Evolutionary conservation across 2,888 invertebrate genomes (phyloP).

Genomic region (Didymodactylos carnosus): DNA sequence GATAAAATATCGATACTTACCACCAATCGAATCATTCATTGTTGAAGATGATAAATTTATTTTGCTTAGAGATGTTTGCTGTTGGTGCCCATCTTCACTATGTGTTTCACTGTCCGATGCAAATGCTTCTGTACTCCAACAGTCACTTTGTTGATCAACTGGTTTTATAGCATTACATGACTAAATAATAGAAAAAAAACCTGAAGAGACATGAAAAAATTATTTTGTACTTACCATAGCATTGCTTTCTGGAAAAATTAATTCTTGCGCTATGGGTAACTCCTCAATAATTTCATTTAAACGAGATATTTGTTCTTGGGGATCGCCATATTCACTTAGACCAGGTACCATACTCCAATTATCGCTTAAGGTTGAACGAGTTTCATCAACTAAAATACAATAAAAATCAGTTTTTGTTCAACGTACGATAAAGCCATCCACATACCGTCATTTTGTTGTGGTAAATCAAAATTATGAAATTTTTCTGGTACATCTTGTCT

Average conservation of each 20-base stretch:
- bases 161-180: neutral
- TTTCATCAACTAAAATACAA: constrained; percentile 59
- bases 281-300: constrained; percentile 12
- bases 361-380: constrained; percentile 84
- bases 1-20: too few species aligned
- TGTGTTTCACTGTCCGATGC: constrained; percentile 79
- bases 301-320: constrained; percentile 51
- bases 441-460: neutral
- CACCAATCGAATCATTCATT: too few species aligned
- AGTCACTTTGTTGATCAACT: constrained; percentile 41
- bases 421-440: too few species aligned
- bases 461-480: constrained; percentile 88
- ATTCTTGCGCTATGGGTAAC: neutral
- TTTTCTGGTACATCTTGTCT: constrained; percentile 89
- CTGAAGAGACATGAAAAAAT: too few species aligned
- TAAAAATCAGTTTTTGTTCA: constrained; percentile 18
- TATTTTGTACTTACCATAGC: neutral
- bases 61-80: too few species aligned
- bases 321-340: constrained; percentile 71
- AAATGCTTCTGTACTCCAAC: constrained; percentile 93
- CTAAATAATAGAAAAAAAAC: too few species aligned
- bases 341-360: constrained; percentile 96
- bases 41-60: too few species aligned
- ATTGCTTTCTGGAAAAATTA: neutral
- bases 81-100: neutral